Evolutionary conservation across 2,888 invertebrate genomes (phyloP).

Genomic region (Esperia sulphurella): DNA sequence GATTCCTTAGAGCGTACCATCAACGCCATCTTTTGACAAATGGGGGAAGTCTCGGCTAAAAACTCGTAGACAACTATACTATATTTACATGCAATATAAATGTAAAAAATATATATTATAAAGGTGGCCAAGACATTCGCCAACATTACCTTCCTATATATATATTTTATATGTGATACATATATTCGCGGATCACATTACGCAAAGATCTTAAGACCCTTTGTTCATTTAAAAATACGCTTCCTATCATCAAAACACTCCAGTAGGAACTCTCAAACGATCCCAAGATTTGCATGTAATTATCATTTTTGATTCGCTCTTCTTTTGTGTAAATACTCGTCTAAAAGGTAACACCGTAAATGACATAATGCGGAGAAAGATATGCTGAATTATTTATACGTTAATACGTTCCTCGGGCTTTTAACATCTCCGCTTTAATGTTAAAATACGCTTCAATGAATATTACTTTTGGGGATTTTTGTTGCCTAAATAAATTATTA

Average conservation of each 20-base stretch:
- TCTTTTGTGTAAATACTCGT: slow-evolving; percentile 77
- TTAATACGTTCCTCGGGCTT: slow-evolving; percentile 50
- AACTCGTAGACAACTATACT: too few relatives aligned
- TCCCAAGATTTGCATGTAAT: slow-evolving; percentile 76
- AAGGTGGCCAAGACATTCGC: too few relatives aligned
- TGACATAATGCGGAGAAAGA: slow-evolving; percentile 75
- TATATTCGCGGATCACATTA: slow-evolving; percentile 4
- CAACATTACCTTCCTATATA: too few relatives aligned
- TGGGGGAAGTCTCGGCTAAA: too few relatives aligned
- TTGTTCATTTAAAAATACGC: slow-evolving; percentile 19
- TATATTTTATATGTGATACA: too few relatives aligned
- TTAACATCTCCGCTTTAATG: slow-evolving; percentile 5
- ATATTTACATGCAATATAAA: too few relatives aligned
- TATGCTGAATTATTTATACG: slow-evolving; percentile 76
- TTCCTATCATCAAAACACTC: slow-evolving; percentile 40
- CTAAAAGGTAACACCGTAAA: slow-evolving; percentile 73
- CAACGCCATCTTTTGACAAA: too few relatives aligned
- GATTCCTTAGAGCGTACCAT: too few relatives aligned
- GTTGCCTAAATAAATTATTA: slow-evolving; percentile 74
- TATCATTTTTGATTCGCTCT: slow-evolving; percentile 80
- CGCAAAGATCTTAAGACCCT: slow-evolving; percentile 4
- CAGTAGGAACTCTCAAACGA: slow-evolving; percentile 46
- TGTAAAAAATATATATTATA: too few relatives aligned
- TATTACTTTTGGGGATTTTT: slow-evolving; percentile 75
- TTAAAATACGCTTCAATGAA: slow-evolving; percentile 67